phyloP scores from a whole-genome alignment of 2,888 invertebrate species.

The Drosophila merina region DNA sequence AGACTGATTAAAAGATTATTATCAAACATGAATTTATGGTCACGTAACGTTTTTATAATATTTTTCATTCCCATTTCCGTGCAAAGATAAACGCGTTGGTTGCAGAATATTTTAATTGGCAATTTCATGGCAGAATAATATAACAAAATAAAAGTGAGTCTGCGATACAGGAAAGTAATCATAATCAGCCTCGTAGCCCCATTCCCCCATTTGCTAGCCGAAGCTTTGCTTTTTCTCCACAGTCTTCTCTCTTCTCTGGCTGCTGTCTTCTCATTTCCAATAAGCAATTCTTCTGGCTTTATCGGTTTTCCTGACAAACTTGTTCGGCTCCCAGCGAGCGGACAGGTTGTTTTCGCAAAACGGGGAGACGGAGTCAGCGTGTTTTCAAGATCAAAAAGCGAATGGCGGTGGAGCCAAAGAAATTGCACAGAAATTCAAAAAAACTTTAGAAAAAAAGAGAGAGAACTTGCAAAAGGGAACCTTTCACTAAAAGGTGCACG shows the following conservation, averaged over 20 bases:
- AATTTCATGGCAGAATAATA: constrained; percentile 7
- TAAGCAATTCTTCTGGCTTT: constrained; percentile 68
- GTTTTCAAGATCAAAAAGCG: constrained; percentile 77
- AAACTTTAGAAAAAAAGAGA: constrained; percentile 22
- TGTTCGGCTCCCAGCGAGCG: constrained; percentile 54
- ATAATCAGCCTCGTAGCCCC: constrained; percentile 36
- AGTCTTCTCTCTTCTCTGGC: constrained; percentile 6
- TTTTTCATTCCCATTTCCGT: constrained; percentile 19
- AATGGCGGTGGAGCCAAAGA: constrained; percentile 57
- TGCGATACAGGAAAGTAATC: constrained; percentile 27
- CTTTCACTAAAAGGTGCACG: constrained; percentile 64
- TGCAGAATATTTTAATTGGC: constrained; percentile 23
- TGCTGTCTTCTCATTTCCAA: constrained; percentile 40
- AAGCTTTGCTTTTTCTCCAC: constrained; percentile 7
- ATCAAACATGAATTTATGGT: constrained; percentile 19
- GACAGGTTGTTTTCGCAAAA: constrained; percentile 41
- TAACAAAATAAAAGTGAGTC: constrained; percentile 45
- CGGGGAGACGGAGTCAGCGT: constrained; percentile 25
- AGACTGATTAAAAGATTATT: constrained; percentile 19
- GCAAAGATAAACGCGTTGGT: constrained; percentile 9
- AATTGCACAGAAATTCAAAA: constrained; percentile 50
- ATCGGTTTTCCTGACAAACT: constrained; percentile 72
- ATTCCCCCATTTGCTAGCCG: constrained; percentile 27
- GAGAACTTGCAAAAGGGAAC: constrained; percentile 55
- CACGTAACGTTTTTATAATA: constrained; percentile 37